Evolutionary conservation across 2,113 vertebrate species (phyloP), one percentile per base, ranked within the genome.

Genomic region (Rhinopomastus cyanomelas): DNA sequence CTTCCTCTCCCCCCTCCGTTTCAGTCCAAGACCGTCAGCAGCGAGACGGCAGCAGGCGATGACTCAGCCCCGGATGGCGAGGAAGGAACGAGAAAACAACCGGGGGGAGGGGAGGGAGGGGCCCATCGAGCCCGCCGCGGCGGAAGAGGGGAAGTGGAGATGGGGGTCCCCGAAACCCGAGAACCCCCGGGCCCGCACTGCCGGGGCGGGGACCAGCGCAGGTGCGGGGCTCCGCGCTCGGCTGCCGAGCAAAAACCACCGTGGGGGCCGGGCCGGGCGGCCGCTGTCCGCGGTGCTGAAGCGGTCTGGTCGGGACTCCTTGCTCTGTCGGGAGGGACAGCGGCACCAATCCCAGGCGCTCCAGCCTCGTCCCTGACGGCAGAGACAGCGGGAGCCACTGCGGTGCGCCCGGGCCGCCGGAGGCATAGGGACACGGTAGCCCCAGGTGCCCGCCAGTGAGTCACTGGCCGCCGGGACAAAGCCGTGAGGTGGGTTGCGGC

Each of bases 11-110:
- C 69, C 80, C 87, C 82, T 79, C 16, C 77, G 5, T 72, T 69
- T 94, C 66, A 66, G 94, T 85, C 90, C 85, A 79, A 93, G 84
- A 68, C 91, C 89, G 75, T 92, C 93, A 94, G 94, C 91, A 93
- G 89, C 86, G 75, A 95, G 93, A 92, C 93, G 86, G 91, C 93
- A 94, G 93, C 93, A 94, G 89, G 93, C 93, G 91, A 92, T 95
- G 95, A 95, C 93, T 95, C 95, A 92, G 95, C 93, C 93, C 87
- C 78, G 89, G 89, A 86, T 83, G 93, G 91, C 93, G 88, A 93
- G 88, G 94, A 93, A 93, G 83, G 94, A 91, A 93, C 85, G 92
- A 93, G 92, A 92, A 93, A 95, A 94, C 87, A 88, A 92, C 91
- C 66, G 81, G 93, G 76, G 94, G 92, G 85, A 80, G 88, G 81